Evolutionary conservation across 2,797 vertebrate species (phyloP).

Genomic region (Lacerta viridis): DNA sequence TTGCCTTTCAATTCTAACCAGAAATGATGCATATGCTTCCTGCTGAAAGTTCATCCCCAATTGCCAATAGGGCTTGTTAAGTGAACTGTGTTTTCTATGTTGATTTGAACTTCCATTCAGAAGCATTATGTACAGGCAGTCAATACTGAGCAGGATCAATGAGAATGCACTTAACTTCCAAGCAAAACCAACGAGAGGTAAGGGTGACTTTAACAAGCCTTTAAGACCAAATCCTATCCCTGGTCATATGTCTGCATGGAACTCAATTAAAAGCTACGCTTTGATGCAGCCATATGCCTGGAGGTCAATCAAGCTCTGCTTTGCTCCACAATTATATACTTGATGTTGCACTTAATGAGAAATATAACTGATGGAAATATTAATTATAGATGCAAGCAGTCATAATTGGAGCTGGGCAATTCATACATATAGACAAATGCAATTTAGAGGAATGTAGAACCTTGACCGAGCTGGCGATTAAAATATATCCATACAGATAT

Average conservation of each 20-base stretch:
- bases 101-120: slow-evolving; percentile 9
- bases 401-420: background rate
- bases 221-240: background rate
- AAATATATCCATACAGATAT: background rate
- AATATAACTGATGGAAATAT: background rate
- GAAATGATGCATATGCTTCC: background rate
- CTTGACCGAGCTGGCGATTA: background rate
- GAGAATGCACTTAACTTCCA: background rate
- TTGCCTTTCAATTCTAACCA: background rate
- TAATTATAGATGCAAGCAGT: background rate
- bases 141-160: background rate
- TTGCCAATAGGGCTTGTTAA: background rate
- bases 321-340: slow-evolving; percentile 3
- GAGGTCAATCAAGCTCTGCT: background rate
- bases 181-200: background rate
- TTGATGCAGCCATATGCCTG: background rate
- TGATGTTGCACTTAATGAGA: background rate
- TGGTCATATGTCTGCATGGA: background rate
- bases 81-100: background rate
- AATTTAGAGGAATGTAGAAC: too few relatives aligned
- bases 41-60: background rate
- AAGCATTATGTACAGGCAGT: background rate
- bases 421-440: background rate
- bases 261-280: background rate
- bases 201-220: background rate